phyloP scores from a whole-genome alignment of 2,888 invertebrate genomes.

The Lasiommata megera region DNA sequence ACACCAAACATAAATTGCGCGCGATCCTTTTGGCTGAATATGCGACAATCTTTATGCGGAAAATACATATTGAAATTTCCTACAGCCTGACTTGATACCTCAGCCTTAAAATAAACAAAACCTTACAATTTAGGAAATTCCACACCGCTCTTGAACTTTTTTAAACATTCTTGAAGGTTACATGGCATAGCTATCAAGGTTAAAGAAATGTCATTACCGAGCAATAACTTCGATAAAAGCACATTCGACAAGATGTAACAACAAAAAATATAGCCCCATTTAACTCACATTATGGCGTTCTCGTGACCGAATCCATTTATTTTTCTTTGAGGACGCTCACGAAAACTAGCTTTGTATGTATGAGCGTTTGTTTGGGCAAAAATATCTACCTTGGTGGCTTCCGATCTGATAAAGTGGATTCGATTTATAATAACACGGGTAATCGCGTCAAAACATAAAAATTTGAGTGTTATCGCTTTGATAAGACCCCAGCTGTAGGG shows the following conservation, averaged over 20 bases:
- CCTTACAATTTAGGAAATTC: conserved; percentile 1
- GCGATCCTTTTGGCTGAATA: too few species aligned
- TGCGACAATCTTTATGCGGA: too few species aligned
- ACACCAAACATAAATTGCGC: too few species aligned
- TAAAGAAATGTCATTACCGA: conserved; percentile 55
- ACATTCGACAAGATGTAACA: conserved; percentile 65
- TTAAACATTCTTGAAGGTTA: conserved; percentile 39
- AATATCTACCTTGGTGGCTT: conserved; percentile 47
- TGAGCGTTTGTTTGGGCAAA: conserved; percentile 52
- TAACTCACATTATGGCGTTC: conserved; percentile 61
- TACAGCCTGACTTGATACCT: neutral
- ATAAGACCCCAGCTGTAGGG: conserved; percentile 15
- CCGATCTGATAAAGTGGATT: conserved; percentile 49
- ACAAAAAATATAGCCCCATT: conserved; percentile 60
- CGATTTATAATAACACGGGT: conserved; percentile 51
- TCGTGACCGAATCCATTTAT: conserved; percentile 70
- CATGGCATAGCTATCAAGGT: conserved; percentile 49
- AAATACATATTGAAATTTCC: too few species aligned
- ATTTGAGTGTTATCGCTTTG: conserved; percentile 33
- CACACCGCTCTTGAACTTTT: conserved; percentile 55
- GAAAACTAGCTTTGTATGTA: conserved; percentile 67
- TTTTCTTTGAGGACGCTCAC: conserved; percentile 64
- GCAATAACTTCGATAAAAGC: conserved; percentile 60
- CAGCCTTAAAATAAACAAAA: neutral
- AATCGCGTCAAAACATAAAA: conserved; percentile 41